phyloP scores from a whole-genome alignment of 2,888 invertebrate species.

The Callyntrura sp. region DNA sequence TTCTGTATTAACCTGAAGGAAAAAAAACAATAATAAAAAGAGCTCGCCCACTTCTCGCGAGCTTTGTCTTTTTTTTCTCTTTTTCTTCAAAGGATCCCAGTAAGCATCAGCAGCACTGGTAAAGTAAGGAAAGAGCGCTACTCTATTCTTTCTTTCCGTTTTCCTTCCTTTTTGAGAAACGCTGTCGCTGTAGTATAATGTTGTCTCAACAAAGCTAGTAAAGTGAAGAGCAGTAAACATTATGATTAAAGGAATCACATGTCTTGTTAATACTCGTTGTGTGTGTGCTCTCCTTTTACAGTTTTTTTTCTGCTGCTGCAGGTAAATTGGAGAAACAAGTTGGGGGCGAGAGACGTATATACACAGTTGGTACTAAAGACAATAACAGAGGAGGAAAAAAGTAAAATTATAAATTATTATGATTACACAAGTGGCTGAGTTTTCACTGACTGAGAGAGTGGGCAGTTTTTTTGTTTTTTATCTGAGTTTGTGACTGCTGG shows the following conservation, averaged over 20 bases:
- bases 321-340: background rate
- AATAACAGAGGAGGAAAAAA: background rate
- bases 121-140: background rate
- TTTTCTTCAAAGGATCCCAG: background rate
- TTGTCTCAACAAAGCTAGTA: background rate
- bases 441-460: constrained; percentile 42
- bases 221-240: background rate
- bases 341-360: no score
- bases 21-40: background rate
- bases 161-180: constrained; percentile 52
- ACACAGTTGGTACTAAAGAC: no score
- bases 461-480: constrained; percentile 14
- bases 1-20: constrained; percentile 59
- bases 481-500: background rate
- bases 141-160: background rate
- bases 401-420: constrained; percentile 36
- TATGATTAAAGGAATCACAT: background rate
- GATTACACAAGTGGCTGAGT: constrained; percentile 51
- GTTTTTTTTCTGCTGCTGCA: constrained; percentile 27
- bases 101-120: background rate
- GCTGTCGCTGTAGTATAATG: background rate
- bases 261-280: background rate
- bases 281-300: background rate
- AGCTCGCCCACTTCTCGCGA: background rate
- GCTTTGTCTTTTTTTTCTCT: background rate